A percentile compares a stretch with the other conserved stretches of the same genome.
phyloP scores from a whole-genome alignment of 1,140 invertebrate genomes.

The Drosophila elegans region DNA sequence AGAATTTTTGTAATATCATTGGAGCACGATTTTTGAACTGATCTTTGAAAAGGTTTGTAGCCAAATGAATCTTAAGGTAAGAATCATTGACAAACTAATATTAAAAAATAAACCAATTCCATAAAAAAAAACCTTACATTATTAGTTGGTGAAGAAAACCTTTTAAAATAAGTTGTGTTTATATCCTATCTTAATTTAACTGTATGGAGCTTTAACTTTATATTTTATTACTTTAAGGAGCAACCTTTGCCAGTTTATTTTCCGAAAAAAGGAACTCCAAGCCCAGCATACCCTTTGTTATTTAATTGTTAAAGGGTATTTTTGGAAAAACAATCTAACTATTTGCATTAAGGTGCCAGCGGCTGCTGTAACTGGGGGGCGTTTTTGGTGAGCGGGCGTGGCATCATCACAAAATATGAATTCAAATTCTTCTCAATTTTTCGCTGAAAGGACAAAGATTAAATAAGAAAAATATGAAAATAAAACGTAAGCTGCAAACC shows the following conservation, averaged over 20 bases:
- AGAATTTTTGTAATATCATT: too few species aligned
- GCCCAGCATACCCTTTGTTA: not conserved
- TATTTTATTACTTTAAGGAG: too few species aligned
- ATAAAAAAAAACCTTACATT: too few species aligned
- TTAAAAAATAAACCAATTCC: too few species aligned
- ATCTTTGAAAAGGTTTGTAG: too few species aligned
- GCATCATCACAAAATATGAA: conserved; percentile 27
- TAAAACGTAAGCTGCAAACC: conserved; percentile 27
- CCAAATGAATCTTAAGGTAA: too few species aligned
- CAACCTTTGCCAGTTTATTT: too few species aligned
- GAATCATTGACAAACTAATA: too few species aligned
- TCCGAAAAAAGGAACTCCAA: not conserved
- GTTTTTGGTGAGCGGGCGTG: conserved; percentile 12
- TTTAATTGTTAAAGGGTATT: conserved; percentile 12
- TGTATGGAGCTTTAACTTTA: too few species aligned
- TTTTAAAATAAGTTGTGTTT: too few species aligned
- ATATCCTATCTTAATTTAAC: too few species aligned
- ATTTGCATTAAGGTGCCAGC: conserved; percentile 47
- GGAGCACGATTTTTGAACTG: not conserved
- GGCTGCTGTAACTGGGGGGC: conserved; percentile 32
- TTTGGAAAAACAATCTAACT: conserved; percentile 37
- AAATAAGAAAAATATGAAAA: conserved; percentile 9
- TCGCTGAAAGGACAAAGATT: not conserved
- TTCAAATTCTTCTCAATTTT: conserved; percentile 14
- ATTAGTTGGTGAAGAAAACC: too few species aligned